Percentiles rank a stretch among this genome's conserved stretches.
Evolutionary conservation across 1,140 invertebrate genomes (phyloP).

Genomic region (Eumeta japonica): DNA sequence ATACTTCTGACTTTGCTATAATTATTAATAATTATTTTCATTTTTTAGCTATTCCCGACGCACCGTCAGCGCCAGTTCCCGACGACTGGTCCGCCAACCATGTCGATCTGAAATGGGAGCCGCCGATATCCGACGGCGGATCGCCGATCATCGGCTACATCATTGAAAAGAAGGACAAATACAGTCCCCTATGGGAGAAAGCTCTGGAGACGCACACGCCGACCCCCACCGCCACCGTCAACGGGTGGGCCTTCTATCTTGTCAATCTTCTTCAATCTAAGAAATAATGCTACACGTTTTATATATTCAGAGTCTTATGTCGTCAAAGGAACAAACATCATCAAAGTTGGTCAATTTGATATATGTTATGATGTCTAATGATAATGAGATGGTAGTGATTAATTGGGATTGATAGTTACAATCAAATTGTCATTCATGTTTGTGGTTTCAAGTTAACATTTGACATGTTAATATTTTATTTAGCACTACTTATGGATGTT

Average conservation of each 20-base stretch:
- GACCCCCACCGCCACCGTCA: conserved; percentile 71
- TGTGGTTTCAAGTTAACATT: too few species aligned
- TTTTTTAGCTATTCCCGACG: conserved; percentile 62
- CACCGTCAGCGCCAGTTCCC: conserved; percentile 82
- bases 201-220: conserved; percentile 76
- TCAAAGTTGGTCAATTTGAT: too few species aligned
- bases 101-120: conserved; percentile 83
- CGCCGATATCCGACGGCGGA: conserved; percentile 82
- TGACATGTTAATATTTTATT: too few species aligned
- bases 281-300: too few species aligned
- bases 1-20: too few species aligned
- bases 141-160: conserved; percentile 92
- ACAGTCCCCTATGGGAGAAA: conserved; percentile 90
- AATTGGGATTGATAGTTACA: too few species aligned
- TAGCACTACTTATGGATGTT: too few species aligned
- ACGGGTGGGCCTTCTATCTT: conserved; percentile 67
- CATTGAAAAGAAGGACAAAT: conserved; percentile 96
- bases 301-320: too few species aligned
- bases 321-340: too few species aligned
- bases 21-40: conserved; percentile 2
- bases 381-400: too few species aligned
- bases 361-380: too few species aligned
- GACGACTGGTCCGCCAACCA: conserved; percentile 90
- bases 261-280: not conserved
- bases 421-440: too few species aligned